These are phyloP conservation scores for Myotis yumanensis DNA, from an alignment of 2,113 vertebrate genomes.

Conservation along the genomic window DNA sequence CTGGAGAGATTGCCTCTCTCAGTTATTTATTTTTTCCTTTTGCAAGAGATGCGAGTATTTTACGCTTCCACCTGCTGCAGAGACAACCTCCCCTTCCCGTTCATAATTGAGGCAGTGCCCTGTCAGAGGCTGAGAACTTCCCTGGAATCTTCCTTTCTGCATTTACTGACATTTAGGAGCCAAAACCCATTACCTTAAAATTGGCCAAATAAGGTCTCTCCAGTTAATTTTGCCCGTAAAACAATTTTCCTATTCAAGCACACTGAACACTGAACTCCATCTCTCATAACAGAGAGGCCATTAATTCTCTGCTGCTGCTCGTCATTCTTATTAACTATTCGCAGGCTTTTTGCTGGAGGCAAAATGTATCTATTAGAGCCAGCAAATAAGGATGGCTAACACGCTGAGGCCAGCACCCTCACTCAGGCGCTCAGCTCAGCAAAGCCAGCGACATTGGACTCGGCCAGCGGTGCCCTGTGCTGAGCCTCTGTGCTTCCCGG, in stretches of 20 bases:
- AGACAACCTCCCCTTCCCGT: background rate
- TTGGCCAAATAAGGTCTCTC: slow-evolving; percentile 71
- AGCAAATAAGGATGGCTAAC: slow-evolving; percentile 57
- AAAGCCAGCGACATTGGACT: background rate
- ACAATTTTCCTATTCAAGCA: slow-evolving; percentile 71
- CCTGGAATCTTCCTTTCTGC: slow-evolving; percentile 18
- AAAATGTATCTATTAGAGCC: slow-evolving; percentile 74
- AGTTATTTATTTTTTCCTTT: background rate
- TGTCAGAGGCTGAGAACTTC: background rate
- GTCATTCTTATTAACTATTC: slow-evolving; percentile 78
- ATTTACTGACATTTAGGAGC: slow-evolving; percentile 58
- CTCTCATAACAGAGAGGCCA: slow-evolving; percentile 75
- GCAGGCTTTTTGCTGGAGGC: slow-evolving; percentile 70
- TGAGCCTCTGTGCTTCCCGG: background rate
- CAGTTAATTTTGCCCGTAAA: slow-evolving; percentile 74
- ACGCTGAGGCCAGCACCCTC: slow-evolving; percentile 64
- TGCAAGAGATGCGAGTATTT: background rate
- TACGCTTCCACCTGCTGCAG: background rate
- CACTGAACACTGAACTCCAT: slow-evolving; percentile 65
- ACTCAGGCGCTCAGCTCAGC: slow-evolving; percentile 23
- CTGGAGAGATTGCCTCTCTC: background rate
- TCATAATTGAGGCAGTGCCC: background rate
- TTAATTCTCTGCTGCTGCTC: slow-evolving; percentile 77
- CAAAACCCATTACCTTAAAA: slow-evolving; percentile 70
- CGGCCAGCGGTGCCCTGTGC: background rate